These are phyloP conservation scores for Dioctria linearis DNA, from an alignment of 2,888 invertebrate species.

Conservation along the genomic window DNA sequence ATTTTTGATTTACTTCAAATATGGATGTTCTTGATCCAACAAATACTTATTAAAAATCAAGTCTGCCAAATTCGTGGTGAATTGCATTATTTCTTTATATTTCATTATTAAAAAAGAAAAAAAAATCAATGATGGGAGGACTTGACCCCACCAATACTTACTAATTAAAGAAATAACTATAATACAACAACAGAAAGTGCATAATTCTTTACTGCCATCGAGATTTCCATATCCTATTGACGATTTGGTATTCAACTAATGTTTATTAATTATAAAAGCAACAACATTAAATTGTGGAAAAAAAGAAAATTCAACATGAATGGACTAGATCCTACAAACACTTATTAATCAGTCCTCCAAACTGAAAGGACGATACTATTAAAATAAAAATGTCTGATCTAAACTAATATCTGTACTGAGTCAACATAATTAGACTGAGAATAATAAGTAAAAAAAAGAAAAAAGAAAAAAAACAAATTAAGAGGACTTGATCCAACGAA, in stretches of 20 bases:
- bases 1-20: background rate
- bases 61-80: too few species aligned
- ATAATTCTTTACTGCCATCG: background rate
- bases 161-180: background rate
- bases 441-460: slow-evolving; percentile 39
- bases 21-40: background rate
- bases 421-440: slow-evolving; percentile 18
- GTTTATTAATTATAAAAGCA: background rate
- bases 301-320: slow-evolving; percentile 1
- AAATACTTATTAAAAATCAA: background rate
- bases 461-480: slow-evolving; percentile 65
- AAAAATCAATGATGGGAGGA: slow-evolving; percentile 7
- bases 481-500: slow-evolving; percentile 68
- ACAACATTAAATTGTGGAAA: background rate
- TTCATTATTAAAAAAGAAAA: too few species aligned
- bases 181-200: too few species aligned
- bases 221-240: background rate
- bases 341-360: slow-evolving; percentile 13
- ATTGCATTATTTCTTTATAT: too few species aligned
- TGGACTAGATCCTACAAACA: slow-evolving; percentile 40
- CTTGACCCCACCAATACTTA: slow-evolving; percentile 39
- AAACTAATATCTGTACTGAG: too few species aligned
- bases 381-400: background rate
- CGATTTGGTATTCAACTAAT: background rate
- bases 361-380: background rate